These are phyloP conservation scores for Crocidura indochinensis DNA, from an alignment of 2,797 vertebrate genomes.

Conservation along the genomic window DNA sequence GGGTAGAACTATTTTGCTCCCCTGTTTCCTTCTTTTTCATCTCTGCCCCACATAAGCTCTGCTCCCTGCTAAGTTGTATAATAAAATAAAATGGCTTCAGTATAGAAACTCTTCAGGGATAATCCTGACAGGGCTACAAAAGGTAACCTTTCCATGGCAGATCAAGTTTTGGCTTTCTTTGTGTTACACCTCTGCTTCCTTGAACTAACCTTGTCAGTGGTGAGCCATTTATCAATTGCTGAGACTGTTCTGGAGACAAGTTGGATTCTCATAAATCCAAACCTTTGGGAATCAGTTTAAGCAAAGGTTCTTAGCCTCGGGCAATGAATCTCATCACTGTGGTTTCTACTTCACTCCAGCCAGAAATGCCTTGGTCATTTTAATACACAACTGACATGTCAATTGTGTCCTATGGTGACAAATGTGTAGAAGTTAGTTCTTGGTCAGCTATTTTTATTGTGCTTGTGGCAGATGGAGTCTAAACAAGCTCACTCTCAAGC, in stretches of 20 bases:
- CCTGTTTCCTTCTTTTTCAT: neutral
- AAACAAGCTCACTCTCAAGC: neutral
- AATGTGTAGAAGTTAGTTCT: constrained; percentile 29
- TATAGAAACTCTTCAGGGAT: neutral
- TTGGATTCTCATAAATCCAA: constrained; percentile 13
- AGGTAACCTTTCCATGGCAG: neutral
- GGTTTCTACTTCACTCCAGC: constrained; percentile 27
- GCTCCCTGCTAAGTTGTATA: neutral
- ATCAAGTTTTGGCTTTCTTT: neutral
- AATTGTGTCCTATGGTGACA: constrained; percentile 10
- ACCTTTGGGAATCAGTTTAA: constrained; percentile 37
- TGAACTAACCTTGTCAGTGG: constrained; percentile 9
- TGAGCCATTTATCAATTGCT: neutral
- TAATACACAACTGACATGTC: constrained; percentile 48
- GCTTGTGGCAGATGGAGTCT: neutral
- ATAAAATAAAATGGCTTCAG: constrained; percentile 25
- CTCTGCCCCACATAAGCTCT: neutral
- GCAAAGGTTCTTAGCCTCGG: constrained; percentile 11
- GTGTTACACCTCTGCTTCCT: constrained; percentile 1
- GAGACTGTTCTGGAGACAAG: neutral
- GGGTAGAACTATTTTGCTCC: neutral
- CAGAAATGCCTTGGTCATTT: constrained; percentile 24
- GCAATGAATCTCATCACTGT: constrained; percentile 50
- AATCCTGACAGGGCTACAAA: neutral
- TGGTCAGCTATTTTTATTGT: neutral